Base-by-base conservation (phyloP, 92 coral and sea anemone genomes). In the Epizoanthus ramosus region DNA sequence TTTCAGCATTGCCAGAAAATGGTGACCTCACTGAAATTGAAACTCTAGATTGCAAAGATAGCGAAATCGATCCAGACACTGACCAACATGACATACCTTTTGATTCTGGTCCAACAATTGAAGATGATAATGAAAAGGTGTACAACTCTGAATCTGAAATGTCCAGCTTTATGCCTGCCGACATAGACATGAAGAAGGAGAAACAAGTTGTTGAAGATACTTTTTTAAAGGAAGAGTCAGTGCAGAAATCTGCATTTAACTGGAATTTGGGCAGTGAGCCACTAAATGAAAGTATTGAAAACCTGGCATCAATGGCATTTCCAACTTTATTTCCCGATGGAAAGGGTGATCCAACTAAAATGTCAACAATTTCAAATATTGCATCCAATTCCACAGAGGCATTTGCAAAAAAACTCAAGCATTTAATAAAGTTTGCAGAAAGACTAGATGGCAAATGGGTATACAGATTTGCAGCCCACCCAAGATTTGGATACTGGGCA, bases 131-230 rank as follows among this genome's bases (percentile, higher is more conserved):
- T 85, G 87, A 91, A 63, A 84, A 61, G 56, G 92, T 88, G 74
- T 75, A 88, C 54, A 80, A 91, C 21, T 61, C 84, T 16, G 28
- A 85, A 37, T 83, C 45, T 75, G 94, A 91, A 88, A 88, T 91
- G 92, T 52, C 75, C 71, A 91, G 92, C 58, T 88, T 88, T 65
- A 67, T 91, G 31, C 92, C 94, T 59, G 45, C 94, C 75, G 88
- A 91, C 5, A 24, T 70, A 58, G 86, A 85, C 25, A 74, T 75
- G 0, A 89, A 86, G 56, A 80, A 28, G 10, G 87, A 85, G 74
- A 53, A 73, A 75, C 28, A 89, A 7, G 67, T 37, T 6, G 84
- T 86, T 70, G 63, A 47, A 24, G 86, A 53, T 24, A 69, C 61
- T 52, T 86, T 74, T 43, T 73, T 87, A 50, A 54, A 87, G 6